These are phyloP conservation scores for Poecile atricapillus DNA, from an alignment of 2,113 vertebrate species.

Conservation along the genomic window DNA sequence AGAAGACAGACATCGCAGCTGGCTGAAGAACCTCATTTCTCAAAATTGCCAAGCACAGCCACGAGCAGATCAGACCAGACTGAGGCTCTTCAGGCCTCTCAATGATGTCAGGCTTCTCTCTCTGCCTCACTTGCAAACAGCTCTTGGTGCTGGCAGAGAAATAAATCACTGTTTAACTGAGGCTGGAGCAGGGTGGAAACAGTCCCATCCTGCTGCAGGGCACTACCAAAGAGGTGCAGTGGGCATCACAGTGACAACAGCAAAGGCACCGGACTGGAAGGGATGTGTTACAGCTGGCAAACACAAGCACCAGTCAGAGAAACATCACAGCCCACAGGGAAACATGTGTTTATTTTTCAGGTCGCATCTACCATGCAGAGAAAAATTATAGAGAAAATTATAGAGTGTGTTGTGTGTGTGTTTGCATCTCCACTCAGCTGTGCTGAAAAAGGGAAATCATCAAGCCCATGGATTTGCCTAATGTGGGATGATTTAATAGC, in stretches of 20 bases:
- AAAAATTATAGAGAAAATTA: neutral
- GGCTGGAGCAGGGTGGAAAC: neutral
- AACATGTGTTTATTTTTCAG: neutral
- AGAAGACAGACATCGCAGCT: neutral
- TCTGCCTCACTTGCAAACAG: neutral
- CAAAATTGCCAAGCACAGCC: neutral
- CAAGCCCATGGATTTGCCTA: neutral
- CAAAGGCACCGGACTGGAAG: neutral
- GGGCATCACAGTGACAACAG: neutral
- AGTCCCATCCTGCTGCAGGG: neutral
- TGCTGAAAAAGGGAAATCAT: neutral
- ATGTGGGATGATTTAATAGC: neutral
- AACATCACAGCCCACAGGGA: neutral
- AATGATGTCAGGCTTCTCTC: neutral
- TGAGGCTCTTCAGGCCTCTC: neutral
- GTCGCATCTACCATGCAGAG: neutral
- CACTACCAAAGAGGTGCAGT: neutral
- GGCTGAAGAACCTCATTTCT: neutral
- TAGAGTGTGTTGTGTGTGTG: neutral
- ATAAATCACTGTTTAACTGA: neutral
- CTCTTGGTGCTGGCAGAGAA: neutral
- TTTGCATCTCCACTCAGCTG: neutral
- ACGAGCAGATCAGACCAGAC: neutral
- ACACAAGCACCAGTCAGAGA: neutral
- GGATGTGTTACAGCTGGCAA: constrained; percentile 1